phyloP scores from a whole-genome alignment of 2,797 vertebrate species.

The Petrocephalus schoutedeni region DNA sequence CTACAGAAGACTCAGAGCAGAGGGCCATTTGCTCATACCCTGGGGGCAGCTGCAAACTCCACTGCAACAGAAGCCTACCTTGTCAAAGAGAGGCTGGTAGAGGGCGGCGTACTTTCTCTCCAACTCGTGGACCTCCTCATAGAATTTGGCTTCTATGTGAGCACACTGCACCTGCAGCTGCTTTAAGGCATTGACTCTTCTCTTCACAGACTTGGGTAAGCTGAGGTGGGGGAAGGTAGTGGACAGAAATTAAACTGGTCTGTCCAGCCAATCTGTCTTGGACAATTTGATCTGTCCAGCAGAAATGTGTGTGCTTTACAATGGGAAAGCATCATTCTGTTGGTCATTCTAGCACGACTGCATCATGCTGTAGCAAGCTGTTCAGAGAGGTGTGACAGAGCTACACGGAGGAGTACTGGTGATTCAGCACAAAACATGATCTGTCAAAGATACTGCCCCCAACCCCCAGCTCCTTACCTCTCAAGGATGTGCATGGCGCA shows the following conservation, averaged over 20 bases:
- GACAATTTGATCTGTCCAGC: not conserved
- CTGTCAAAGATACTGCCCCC: not conserved
- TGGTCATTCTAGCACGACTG: not conserved
- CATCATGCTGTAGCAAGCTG: not conserved
- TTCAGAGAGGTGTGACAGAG: not conserved
- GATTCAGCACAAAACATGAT: not conserved
- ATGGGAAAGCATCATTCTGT: not conserved
- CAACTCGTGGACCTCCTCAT: conserved; percentile 92
- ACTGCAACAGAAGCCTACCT: conserved; percentile 62
- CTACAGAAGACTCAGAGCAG: conserved; percentile 39
- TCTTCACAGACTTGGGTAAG: conserved; percentile 86
- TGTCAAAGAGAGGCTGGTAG: conserved; percentile 89
- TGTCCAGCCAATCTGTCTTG: not conserved
- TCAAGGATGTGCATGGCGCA: conserved; percentile 76
- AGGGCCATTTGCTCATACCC: conserved; percentile 41
- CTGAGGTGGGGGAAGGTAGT: conserved; percentile 43
- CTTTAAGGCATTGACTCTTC: conserved; percentile 90
- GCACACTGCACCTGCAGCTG: conserved; percentile 90
- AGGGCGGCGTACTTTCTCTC: conserved; percentile 91
- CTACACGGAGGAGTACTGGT: not conserved
- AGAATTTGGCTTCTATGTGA: conserved; percentile 94
- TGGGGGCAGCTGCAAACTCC: not conserved
- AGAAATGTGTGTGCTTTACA: not conserved
- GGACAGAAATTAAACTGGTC: not conserved
- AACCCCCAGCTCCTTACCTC: conserved; percentile 60